A percentile compares a stretch with the other conserved stretches of the same genome.
phyloP scores from a whole-genome alignment of 1,140 invertebrate genomes.

The Homalodisca vitripennis region DNA sequence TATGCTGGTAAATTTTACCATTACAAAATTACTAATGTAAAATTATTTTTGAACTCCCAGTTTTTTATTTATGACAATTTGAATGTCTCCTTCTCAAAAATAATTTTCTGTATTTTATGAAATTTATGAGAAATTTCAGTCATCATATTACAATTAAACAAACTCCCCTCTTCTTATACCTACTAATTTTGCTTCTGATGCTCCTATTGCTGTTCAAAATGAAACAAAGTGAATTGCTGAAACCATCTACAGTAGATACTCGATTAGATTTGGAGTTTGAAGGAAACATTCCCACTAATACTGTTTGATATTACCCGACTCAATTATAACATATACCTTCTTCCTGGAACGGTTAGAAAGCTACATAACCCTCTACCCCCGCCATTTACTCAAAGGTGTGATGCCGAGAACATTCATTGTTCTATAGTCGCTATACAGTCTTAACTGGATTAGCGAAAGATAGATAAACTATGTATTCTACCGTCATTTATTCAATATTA shows the following conservation, averaged over 20 bases:
- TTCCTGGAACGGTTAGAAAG: not conserved
- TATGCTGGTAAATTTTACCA: conserved; percentile 32
- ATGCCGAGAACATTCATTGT: not conserved
- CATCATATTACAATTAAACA: not conserved
- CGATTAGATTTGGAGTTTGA: not conserved
- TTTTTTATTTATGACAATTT: conserved; percentile 33
- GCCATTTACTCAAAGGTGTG: not conserved
- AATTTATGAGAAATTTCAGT: conserved; percentile 5
- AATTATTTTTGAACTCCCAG: conserved; percentile 35
- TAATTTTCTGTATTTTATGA: not conserved
- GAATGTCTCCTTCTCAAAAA: not conserved
- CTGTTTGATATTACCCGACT: conserved; percentile 7
- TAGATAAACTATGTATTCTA: not conserved
- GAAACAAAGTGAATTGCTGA: not conserved
- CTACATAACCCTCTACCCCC: not conserved
- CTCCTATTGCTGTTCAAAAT: not conserved
- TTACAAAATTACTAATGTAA: conserved; percentile 33
- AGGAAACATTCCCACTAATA: conserved; percentile 1
- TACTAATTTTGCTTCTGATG: not conserved
- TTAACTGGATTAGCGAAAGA: not conserved
- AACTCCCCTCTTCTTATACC: not conserved
- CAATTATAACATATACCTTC: not conserved
- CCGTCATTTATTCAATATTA: too few species aligned
- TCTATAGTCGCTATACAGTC: not conserved
- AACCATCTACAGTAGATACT: not conserved